A percentile compares a stretch with the other conserved stretches of the same genome.
Evolutionary conservation across 2,113 vertebrate genomes (phyloP).

Genomic region (Taxidea taxus): DNA sequence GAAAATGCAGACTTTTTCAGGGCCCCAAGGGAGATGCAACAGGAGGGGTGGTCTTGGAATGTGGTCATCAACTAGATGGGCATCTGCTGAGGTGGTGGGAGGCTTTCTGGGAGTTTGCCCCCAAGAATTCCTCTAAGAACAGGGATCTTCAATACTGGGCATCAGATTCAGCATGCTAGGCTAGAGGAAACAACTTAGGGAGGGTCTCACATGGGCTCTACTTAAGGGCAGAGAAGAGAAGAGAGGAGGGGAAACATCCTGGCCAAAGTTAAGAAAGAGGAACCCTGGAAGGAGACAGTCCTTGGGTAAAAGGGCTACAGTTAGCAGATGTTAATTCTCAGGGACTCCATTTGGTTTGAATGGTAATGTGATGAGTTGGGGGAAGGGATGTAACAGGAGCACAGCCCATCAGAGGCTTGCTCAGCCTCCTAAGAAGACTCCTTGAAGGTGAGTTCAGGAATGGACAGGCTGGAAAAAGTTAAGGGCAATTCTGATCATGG

Average conservation of each 20-base stretch:
- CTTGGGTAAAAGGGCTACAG: not conserved
- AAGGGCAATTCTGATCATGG: not conserved
- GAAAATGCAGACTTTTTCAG: not conserved
- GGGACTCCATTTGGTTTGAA: not conserved
- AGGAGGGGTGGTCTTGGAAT: not conserved
- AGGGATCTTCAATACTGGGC: not conserved
- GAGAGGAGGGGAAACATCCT: not conserved
- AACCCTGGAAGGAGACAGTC: not conserved
- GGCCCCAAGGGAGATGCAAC: not conserved
- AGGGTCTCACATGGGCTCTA: not conserved
- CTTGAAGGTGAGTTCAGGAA: not conserved
- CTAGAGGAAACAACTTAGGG: not conserved
- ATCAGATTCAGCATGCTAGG: not conserved
- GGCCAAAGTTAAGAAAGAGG: not conserved
- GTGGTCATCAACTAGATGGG: not conserved
- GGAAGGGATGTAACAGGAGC: not conserved
- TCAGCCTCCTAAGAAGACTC: not conserved
- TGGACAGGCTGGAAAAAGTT: not conserved
- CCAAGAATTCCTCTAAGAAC: not conserved
- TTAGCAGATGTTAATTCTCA: not conserved
- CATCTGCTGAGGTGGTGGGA: not conserved
- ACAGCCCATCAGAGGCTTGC: not conserved
- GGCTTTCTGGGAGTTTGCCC: not conserved
- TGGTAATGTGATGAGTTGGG: not conserved
- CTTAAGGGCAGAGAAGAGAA: not conserved